Evolutionary conservation across 2,888 invertebrate genomes (phyloP).

Genomic region (Cynaeus angustus): DNA sequence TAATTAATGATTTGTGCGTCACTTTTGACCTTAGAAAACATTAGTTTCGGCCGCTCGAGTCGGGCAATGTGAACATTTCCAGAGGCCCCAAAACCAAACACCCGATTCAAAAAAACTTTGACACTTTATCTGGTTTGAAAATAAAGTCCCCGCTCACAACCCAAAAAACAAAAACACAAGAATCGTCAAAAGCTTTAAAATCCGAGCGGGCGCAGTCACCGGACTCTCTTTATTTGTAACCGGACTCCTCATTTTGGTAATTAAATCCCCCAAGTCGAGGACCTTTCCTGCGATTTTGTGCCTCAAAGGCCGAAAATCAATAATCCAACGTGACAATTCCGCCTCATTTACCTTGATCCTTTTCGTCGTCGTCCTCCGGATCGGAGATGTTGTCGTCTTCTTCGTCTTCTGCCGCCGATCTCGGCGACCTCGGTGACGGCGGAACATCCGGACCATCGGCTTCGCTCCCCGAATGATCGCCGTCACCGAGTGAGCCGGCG

Average conservation of each 20-base stretch:
- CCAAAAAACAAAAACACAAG: slow-evolving; percentile 7
- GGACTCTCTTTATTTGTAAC: slow-evolving; percentile 47
- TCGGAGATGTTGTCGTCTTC: slow-evolving; percentile 93
- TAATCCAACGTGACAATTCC: slow-evolving; percentile 12
- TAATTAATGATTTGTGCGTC: slow-evolving; percentile 59
- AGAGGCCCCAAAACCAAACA: background rate
- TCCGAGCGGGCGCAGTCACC: slow-evolving; percentile 20
- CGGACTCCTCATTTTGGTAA: slow-evolving; percentile 53
- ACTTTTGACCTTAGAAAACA: slow-evolving; percentile 56
- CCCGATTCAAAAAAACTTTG: background rate
- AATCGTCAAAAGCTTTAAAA: slow-evolving; percentile 7
- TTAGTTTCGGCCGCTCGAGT: slow-evolving; percentile 50
- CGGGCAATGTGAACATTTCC: slow-evolving; percentile 4
- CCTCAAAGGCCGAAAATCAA: slow-evolving; percentile 1
- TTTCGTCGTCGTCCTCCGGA: slow-evolving; percentile 88
- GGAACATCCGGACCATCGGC: slow-evolving; percentile 77
- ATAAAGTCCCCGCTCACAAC: no score
- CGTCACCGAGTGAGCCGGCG: slow-evolving; percentile 77
- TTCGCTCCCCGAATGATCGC: slow-evolving; percentile 79
- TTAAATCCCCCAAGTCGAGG: slow-evolving; percentile 46
- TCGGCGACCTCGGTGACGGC: slow-evolving; percentile 75
- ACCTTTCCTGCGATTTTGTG: slow-evolving; percentile 40
- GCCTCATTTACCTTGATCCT: slow-evolving; percentile 82
- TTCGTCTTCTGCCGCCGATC: slow-evolving; percentile 83
- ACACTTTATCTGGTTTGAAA: background rate